Percentiles rank a stretch among this genome's conserved stretches.
Conservation (phyloP, 2,797 vertebrate genomes). For the Odontamblyopus lacepedii region DNA sequence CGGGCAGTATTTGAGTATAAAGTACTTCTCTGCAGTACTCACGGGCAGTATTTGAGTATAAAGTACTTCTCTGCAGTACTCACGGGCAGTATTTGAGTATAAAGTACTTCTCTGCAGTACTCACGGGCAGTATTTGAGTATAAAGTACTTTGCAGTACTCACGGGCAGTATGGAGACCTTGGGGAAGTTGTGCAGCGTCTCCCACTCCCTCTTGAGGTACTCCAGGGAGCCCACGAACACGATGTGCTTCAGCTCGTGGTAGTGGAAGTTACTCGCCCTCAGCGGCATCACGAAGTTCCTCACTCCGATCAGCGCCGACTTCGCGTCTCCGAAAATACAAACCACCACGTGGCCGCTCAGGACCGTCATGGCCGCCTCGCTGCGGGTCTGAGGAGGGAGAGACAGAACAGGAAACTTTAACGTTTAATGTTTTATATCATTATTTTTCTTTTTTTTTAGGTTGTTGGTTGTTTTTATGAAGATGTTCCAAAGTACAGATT, state of each 20-base stretch:
- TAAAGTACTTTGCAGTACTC: constrained; percentile 64
- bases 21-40: too few relatives aligned
- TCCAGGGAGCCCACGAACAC: constrained; percentile 98
- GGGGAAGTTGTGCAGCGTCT: constrained; percentile 98
- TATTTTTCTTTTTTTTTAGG: too few relatives aligned
- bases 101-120: too few relatives aligned
- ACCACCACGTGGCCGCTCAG: constrained; percentile 98
- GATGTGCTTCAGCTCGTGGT: constrained; percentile 97
- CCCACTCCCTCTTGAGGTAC: constrained; percentile 96
- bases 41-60: too few relatives aligned
- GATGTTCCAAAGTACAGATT: too few relatives aligned
- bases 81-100: too few relatives aligned
- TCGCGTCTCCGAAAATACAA: constrained; percentile 98
- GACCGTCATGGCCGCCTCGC: constrained; percentile 98
- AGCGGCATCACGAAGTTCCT: constrained; percentile 99
- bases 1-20: too few relatives aligned
- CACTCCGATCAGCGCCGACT: constrained; percentile 96
- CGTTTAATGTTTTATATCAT: too few relatives aligned
- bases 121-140: too few relatives aligned
- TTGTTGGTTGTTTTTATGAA: too few relatives aligned
- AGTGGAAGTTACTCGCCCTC: constrained; percentile 99
- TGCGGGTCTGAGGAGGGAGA: constrained; percentile 86
- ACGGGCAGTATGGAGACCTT: constrained; percentile 99
- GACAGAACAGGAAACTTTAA: constrained; percentile 6
- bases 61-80: too few relatives aligned